A percentile compares a stretch with the other conserved stretches of the same genome.
These are phyloP conservation scores for Artibeus lituratus DNA, from an alignment of 2,797 vertebrate genomes.

Conservation along the genomic window DNA sequence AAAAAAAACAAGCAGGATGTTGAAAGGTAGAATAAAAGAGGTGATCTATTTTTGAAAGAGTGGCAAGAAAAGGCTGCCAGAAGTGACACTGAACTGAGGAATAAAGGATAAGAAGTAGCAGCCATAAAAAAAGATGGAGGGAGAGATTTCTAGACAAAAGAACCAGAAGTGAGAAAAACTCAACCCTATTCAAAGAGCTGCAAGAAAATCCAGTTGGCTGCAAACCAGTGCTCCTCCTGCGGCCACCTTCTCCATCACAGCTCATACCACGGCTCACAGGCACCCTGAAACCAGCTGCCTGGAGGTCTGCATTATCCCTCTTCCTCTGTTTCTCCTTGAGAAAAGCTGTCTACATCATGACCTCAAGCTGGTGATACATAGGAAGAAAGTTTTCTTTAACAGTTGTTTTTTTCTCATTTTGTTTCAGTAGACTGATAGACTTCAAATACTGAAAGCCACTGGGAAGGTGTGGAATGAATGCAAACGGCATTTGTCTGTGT, in stretches of 20 bases:
- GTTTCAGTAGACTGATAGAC: constrained; percentile 23
- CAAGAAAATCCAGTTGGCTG: neutral
- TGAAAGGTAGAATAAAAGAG: neutral
- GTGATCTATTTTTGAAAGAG: neutral
- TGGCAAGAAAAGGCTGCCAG: neutral
- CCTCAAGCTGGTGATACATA: constrained; percentile 1
- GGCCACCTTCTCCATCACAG: neutral
- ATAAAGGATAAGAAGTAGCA: neutral
- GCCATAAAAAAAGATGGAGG: neutral
- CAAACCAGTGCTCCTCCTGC: neutral
- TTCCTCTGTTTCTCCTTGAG: neutral
- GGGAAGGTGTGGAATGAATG: neutral
- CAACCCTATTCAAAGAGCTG: neutral
- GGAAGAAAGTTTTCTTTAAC: neutral
- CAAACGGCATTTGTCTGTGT: neutral
- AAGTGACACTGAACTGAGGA: neutral
- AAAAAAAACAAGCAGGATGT: neutral
- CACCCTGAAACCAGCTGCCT: neutral
- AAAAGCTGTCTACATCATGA: constrained; percentile 22
- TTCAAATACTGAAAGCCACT: neutral
- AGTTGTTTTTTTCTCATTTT: constrained; percentile 27
- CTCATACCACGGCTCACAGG: neutral
- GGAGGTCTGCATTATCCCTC: neutral
- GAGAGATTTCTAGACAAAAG: neutral
- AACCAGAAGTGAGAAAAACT: neutral